Evolutionary conservation across 2,888 invertebrate species (phyloP).

Genomic region (Strigamia crassipes): DNA sequence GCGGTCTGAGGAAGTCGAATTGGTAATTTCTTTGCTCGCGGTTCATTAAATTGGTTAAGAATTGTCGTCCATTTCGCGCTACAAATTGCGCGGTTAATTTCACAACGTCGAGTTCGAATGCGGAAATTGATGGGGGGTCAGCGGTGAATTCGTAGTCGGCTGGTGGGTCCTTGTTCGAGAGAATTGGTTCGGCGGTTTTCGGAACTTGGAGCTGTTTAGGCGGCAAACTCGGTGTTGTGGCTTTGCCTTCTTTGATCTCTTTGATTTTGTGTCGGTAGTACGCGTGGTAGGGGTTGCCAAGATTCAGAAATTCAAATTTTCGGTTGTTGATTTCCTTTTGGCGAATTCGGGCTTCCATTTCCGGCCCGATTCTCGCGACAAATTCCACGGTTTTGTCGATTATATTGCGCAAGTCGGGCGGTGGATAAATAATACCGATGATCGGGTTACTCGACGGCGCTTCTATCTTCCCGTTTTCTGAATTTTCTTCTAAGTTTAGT

Average conservation of each 20-base stretch:
- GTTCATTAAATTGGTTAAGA: conserved; percentile 97
- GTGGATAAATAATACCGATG: conserved; percentile 97
- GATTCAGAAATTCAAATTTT: conserved; percentile 96
- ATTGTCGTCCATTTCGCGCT: conserved; percentile 96
- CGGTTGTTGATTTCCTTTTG: conserved; percentile 98
- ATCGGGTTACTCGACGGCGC: conserved; percentile 56
- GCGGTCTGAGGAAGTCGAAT: conserved; percentile 97
- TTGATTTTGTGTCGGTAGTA: conserved; percentile 98
- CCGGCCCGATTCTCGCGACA: conserved; percentile 97
- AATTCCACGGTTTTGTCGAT: conserved; percentile 99
- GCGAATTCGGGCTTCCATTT: conserved; percentile 96
- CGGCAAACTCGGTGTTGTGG: conserved; percentile 64
- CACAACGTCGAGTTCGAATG: conserved; percentile 95
- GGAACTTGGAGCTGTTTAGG: conserved; percentile 85
- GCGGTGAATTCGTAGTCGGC: conserved; percentile 91
- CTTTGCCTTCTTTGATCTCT: conserved; percentile 86
- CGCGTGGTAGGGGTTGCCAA: conserved; percentile 97
- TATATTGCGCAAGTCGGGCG: conserved; percentile 99
- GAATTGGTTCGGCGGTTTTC: conserved; percentile 80
- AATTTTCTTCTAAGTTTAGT: not conserved
- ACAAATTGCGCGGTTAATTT: conserved; percentile 98
- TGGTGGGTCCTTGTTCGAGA: conserved; percentile 89
- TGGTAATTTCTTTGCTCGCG: conserved; percentile 97
- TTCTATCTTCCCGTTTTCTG: conserved; percentile 44
- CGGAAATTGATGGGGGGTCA: conserved; percentile 98